Evolutionary conservation across 2,797 vertebrate species (phyloP).

Genomic region (Ambastaia sidthimunki): DNA sequence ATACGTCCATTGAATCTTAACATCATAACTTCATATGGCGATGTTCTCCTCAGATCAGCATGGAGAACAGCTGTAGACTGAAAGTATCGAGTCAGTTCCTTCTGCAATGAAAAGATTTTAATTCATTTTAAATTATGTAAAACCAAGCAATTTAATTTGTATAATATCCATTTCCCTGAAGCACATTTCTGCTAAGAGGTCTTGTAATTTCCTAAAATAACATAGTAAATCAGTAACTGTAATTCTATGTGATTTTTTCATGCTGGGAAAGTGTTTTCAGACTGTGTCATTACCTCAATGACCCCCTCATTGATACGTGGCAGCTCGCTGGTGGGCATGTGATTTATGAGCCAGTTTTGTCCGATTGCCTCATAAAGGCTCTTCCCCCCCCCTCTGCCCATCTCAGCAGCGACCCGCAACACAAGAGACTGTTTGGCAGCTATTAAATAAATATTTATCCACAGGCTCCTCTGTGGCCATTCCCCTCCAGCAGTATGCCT

Average conservation of each 20-base stretch:
- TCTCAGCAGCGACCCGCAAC: conserved; percentile 63
- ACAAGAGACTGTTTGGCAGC: conserved; percentile 70
- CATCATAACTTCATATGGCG: not conserved
- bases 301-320: conserved; percentile 23
- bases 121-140: not conserved
- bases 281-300: conserved; percentile 36
- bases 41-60: not conserved
- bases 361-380: conserved; percentile 29
- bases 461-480: conserved; percentile 53
- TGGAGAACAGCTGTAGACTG: not conserved
- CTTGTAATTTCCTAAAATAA: conserved; percentile 30
- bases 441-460: conserved; percentile 68
- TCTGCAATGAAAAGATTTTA: not conserved
- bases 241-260: conserved; percentile 37
- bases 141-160: conserved; percentile 3
- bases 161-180: not conserved
- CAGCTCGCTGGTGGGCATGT: conserved; percentile 27
- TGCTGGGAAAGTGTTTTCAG: conserved; percentile 25
- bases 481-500: conserved; percentile 63
- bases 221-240: conserved; percentile 13
- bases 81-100: not conserved
- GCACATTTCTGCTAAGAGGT: conserved; percentile 3
- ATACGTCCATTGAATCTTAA: not conserved
- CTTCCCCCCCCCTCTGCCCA: conserved; percentile 36
- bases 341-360: conserved; percentile 39